phyloP scores from a whole-genome alignment of 2,888 invertebrate species.

The Zaprionus bogoriensis region DNA sequence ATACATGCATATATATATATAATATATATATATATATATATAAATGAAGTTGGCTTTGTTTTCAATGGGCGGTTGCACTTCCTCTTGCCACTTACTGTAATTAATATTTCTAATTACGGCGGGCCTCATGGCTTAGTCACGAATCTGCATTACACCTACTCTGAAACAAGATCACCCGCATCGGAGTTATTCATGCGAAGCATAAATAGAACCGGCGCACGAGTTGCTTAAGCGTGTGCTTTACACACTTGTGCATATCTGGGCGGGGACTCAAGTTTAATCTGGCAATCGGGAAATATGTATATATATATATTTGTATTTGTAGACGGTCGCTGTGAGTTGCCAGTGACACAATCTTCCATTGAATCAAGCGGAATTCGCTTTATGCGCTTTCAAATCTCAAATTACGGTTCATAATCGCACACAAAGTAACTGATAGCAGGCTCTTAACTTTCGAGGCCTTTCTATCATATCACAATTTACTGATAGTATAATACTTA shows the following conservation, averaged over 20 bases:
- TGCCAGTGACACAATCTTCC: slow-evolving; percentile 6
- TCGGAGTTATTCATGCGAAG: slow-evolving; percentile 9
- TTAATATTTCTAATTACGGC: too few species aligned
- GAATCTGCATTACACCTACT: background rate
- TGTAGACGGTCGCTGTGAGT: background rate
- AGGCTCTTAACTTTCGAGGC: slow-evolving; percentile 29
- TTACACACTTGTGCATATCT: background rate
- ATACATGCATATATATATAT: background rate
- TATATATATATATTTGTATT: background rate
- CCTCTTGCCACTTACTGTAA: too few species aligned
- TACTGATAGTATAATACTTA: slow-evolving; percentile 14
- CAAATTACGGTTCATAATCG: slow-evolving; percentile 10
- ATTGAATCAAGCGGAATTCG: slow-evolving; percentile 27
- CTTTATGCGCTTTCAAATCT: slow-evolving; percentile 25
- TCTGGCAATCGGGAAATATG: background rate
- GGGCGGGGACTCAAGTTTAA: background rate
- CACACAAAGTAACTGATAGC: slow-evolving; percentile 31
- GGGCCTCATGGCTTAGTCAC: too few species aligned
- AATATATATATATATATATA: background rate
- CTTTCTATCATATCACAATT: slow-evolving; percentile 40
- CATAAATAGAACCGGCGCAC: background rate
- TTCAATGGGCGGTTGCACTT: background rate
- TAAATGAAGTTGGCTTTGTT: background rate
- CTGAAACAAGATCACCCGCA: background rate
- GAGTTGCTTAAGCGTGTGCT: background rate